A percentile compares a stretch with the other conserved stretches of the same genome.
phyloP scores from a whole-genome alignment of 2,797 vertebrate genomes.

The Trichosurus vulpecula region DNA sequence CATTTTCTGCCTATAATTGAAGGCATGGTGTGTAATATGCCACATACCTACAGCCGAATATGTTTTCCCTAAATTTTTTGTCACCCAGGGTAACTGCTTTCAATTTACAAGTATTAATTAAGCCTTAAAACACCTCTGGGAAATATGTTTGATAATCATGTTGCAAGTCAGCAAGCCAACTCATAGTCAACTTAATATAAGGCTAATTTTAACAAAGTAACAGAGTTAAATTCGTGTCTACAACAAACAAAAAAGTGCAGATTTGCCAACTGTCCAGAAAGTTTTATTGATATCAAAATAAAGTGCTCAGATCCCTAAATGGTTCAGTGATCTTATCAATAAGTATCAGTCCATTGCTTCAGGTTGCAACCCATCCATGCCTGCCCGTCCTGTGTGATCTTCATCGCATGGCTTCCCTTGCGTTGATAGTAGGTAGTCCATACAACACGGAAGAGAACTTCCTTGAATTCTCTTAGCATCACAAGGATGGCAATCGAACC shows the following conservation, averaged over 20 bases:
- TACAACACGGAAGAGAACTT: background rate
- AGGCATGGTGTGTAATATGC: background rate
- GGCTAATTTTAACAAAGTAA: background rate
- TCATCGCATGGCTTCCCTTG: background rate
- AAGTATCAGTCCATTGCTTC: background rate
- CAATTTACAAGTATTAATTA: slow-evolving; percentile 5
- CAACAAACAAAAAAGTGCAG: background rate
- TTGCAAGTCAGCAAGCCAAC: background rate
- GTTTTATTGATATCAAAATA: background rate
- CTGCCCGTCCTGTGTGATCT: background rate
- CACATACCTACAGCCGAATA: background rate
- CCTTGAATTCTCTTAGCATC: background rate
- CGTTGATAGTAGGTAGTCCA: background rate
- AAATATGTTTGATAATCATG: background rate
- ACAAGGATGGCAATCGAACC: background rate
- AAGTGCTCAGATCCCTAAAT: background rate
- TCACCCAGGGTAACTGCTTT: background rate
- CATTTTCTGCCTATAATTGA: background rate
- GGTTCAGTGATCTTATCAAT: background rate
- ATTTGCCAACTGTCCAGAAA: background rate
- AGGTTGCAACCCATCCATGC: background rate
- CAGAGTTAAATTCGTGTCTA: background rate
- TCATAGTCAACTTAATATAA: background rate
- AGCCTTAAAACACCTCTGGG: background rate
- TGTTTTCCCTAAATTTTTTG: background rate